phyloP scores from a whole-genome alignment of 2,888 invertebrate genomes.

The Dascillus cervinus region DNA sequence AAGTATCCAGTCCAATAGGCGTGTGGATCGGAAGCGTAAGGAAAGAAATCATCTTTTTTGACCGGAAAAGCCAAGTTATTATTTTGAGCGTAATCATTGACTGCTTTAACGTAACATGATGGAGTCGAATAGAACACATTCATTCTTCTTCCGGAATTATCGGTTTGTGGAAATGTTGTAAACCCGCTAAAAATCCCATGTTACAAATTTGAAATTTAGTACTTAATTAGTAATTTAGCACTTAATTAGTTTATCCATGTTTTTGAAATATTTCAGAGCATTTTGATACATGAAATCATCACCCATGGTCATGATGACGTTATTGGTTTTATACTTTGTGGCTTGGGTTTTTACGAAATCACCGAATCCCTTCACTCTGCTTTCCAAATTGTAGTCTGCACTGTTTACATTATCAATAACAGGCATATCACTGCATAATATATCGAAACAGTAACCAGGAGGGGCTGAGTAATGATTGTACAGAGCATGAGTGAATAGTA shows the following conservation, averaged over 20 bases:
- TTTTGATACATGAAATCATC: constrained; percentile 84
- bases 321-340: constrained; percentile 53
- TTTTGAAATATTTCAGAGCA: constrained; percentile 70
- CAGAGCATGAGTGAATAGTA: constrained; percentile 54
- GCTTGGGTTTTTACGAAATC: constrained; percentile 51
- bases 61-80: constrained; percentile 30
- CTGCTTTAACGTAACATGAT: constrained; percentile 68
- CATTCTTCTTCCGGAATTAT: constrained; percentile 38
- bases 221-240: constrained; percentile 49
- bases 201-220: constrained; percentile 9
- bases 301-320: constrained; percentile 85
- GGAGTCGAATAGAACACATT: constrained; percentile 79
- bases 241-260: constrained; percentile 82
- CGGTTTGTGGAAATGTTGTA: constrained; percentile 3
- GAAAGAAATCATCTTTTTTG: constrained; percentile 57
- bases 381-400: constrained; percentile 49
- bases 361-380: constrained; percentile 45
- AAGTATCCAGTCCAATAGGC: constrained; percentile 71
- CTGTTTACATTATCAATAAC: constrained; percentile 48
- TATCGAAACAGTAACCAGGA: constrained; percentile 55
- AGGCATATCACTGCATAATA: constrained; percentile 48
- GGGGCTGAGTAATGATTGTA: constrained; percentile 51
- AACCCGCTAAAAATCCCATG: constrained; percentile 3
- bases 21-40: no score
- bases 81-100: constrained; percentile 43